These are phyloP conservation scores for Ganaspis brasiliensis DNA, from an alignment of 2,888 invertebrate genomes.

Conservation along the genomic window DNA sequence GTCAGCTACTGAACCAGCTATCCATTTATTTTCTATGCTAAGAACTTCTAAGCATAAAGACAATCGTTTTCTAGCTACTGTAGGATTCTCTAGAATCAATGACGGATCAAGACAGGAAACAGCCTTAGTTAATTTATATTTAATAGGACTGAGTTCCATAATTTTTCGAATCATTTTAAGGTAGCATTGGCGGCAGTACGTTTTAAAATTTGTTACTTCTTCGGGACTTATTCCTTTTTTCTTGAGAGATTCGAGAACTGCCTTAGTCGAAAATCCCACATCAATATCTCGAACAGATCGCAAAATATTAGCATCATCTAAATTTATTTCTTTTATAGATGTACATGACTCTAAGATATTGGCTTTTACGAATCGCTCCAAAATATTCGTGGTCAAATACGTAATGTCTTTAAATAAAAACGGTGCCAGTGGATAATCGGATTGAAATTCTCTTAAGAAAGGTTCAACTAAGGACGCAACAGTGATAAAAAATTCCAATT, in stretches of 20 bases:
- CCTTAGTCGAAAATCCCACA: slow-evolving; percentile 47
- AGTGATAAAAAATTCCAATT: too few species aligned
- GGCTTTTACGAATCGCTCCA: slow-evolving; percentile 16
- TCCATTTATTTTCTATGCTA: background rate
- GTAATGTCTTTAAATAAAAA: slow-evolving; percentile 51
- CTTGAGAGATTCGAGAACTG: slow-evolving; percentile 19
- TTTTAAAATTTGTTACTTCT: slow-evolving; percentile 14
- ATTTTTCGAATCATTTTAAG: background rate
- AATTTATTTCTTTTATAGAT: background rate
- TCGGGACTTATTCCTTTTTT: slow-evolving; percentile 8
- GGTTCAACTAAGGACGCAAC: background rate
- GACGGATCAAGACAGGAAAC: background rate
- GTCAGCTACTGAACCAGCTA: background rate
- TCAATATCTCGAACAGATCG: slow-evolving; percentile 7
- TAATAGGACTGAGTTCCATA: background rate
- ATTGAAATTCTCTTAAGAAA: slow-evolving; percentile 1
- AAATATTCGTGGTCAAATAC: background rate
- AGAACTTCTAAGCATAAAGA: background rate
- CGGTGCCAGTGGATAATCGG: slow-evolving; percentile 53
- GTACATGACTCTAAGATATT: slow-evolving; percentile 17
- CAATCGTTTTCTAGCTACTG: background rate
- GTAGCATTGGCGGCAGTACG: background rate
- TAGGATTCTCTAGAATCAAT: background rate
- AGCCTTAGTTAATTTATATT: background rate
- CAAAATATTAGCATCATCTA: slow-evolving; percentile 18